Base-by-base conservation (phyloP, 2,113 vertebrate species). In the Brachypteracias leptosomus region DNA sequence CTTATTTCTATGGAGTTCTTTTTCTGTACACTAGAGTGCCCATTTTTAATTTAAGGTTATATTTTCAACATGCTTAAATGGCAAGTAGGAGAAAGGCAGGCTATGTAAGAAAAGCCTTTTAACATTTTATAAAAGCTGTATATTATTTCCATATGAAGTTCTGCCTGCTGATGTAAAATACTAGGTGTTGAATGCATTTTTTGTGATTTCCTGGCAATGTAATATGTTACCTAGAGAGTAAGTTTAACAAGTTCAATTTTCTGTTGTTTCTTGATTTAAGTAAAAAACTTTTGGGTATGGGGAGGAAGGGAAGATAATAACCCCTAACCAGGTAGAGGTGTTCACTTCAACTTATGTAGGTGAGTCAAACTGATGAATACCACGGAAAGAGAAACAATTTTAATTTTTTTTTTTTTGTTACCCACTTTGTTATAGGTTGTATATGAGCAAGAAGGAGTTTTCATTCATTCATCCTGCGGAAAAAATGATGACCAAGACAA, bases 371-470 rank as follows among this genome's bases (percentile, higher is more conserved):
- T 36, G 21, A 16, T 21, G 19, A 65, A 5, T 81, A 55, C 33
- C 13, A 35, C 36, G 40, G 57, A 28, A 15, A 58, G 16, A 62
- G 22, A 85, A 91, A 40, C 6, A 35, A 19, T 61, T 85, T 20
- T 7, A 38, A 82, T 44, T 3, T 24, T 67, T 67, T 51, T 46
- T 26, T 42, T 26, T 90, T 77, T 7, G 12, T 76, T 95, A 47
- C 38, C 55, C 15, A n/a, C 83, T 68, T 68, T 62, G 95, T 5
- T 95, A 19, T 36, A 99, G 99, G 96, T 99, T 92, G n/a, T 99
- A 51, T 99, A 98, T 97, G 99, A 99, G 95, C 99, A 98, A 24
- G 99, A 99, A 89, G 99, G 99, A 17, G 98, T 99, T 68, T 99
- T 99, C 96, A 98, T 99, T 96, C 99, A 99, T 88, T 98, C 98